These are phyloP conservation scores for Pentalonia nigronervosa DNA, from an alignment of 1,140 invertebrate genomes.

Conservation along the genomic window DNA sequence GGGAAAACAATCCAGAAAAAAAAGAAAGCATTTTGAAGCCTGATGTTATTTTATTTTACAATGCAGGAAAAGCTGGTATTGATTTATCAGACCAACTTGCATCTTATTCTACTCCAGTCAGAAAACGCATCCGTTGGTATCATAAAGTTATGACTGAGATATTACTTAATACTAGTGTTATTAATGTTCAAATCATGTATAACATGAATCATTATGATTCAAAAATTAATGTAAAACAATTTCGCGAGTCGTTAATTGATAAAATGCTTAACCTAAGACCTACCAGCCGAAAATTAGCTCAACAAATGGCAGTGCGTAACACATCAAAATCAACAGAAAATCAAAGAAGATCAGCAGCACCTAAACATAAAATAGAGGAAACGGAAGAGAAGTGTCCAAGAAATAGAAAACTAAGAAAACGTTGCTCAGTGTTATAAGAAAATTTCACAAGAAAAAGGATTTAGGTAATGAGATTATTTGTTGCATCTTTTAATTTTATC, in stretches of 20 bases:
- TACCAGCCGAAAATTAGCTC: not conserved
- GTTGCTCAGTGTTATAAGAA: constrained; percentile 10
- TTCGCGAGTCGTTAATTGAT: constrained; percentile 19
- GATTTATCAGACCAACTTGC: too few species aligned
- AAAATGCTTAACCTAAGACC: constrained; percentile 1
- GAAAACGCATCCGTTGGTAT: constrained; percentile 26
- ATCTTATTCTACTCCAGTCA: not conserved
- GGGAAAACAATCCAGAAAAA: constrained; percentile 55
- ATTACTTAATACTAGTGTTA: constrained; percentile 22
- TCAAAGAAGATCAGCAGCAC: not conserved
- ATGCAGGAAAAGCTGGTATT: constrained; percentile 28
- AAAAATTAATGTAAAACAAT: constrained; percentile 38
- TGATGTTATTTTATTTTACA: constrained; percentile 43
- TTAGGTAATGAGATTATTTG: not conserved
- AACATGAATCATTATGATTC: not conserved
- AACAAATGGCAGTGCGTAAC: not conserved
- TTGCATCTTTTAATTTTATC: not conserved
- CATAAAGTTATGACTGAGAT: constrained; percentile 33
- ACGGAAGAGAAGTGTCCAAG: not conserved
- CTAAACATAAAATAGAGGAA: not conserved
- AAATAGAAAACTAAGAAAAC: constrained; percentile 28
- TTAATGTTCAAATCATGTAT: constrained; percentile 12
- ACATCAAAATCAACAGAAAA: not conserved
- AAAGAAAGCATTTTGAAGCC: constrained; percentile 43
- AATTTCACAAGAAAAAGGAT: not conserved